These are phyloP conservation scores for Drosophila putrida DNA, from an alignment of 2,888 invertebrate genomes.

Conservation along the genomic window DNA sequence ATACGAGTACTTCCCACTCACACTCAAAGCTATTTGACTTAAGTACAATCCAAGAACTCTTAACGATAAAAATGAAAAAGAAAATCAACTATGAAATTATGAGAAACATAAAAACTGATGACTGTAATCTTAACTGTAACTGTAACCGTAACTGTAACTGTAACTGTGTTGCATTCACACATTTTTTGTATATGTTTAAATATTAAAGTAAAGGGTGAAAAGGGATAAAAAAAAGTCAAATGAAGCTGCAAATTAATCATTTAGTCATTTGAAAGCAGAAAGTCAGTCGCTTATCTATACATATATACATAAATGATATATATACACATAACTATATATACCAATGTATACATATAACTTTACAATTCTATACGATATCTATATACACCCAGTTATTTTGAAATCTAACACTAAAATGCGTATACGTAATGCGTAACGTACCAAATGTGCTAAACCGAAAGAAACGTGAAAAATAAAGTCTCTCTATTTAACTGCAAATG, in stretches of 20 bases:
- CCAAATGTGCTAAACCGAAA: slow-evolving; percentile 65
- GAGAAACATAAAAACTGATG: slow-evolving; percentile 63
- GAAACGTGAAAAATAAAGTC: slow-evolving; percentile 78
- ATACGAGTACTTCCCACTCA: slow-evolving; percentile 28
- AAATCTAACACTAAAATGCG: slow-evolving; percentile 51
- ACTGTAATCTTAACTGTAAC: slow-evolving; percentile 45
- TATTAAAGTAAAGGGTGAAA: slow-evolving; percentile 44
- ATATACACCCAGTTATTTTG: slow-evolving; percentile 69
- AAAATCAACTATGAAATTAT: slow-evolving; percentile 44
- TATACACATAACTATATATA: slow-evolving; percentile 36
- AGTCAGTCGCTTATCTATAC: slow-evolving; percentile 53
- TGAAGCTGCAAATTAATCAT: slow-evolving; percentile 27
- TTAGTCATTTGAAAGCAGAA: slow-evolving; percentile 36
- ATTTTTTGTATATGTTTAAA: slow-evolving; percentile 55
- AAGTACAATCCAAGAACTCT: slow-evolving; percentile 52
- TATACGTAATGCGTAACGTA: slow-evolving; percentile 61
- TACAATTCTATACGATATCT: slow-evolving; percentile 59
- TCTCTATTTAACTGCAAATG: slow-evolving; percentile 82
- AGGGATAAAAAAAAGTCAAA: slow-evolving; percentile 19
- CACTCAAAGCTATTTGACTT: slow-evolving; percentile 44
- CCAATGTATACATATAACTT: slow-evolving; percentile 57
- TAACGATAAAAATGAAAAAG: not conserved
- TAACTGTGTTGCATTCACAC: slow-evolving; percentile 59
- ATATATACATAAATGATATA: slow-evolving; percentile 30
- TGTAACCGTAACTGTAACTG: slow-evolving; percentile 49